A percentile compares a stretch with the other conserved stretches of the same genome.
These are phyloP conservation scores for Brachionus koreanus DNA, from an alignment of 1,140 invertebrate genomes.

Conservation along the genomic window DNA sequence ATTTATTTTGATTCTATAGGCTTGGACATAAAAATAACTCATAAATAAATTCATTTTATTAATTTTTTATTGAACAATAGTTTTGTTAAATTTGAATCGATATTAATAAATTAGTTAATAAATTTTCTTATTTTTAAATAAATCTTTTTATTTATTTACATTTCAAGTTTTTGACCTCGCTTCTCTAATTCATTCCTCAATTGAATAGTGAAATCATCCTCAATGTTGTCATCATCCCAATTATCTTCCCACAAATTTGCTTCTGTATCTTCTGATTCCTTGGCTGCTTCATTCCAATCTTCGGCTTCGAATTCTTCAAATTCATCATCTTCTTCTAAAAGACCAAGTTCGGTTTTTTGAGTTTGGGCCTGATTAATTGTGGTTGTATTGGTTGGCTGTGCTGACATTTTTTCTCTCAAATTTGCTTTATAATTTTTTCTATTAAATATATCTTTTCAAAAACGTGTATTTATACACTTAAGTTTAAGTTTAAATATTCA, in stretches of 20 bases:
- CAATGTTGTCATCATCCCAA: constrained; percentile 44
- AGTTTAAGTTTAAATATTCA: not conserved
- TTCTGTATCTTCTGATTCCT: constrained; percentile 27
- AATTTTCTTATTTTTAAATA: not conserved
- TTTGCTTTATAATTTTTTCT: constrained; percentile 17
- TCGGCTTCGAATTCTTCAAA: constrained; percentile 43
- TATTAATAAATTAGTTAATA: not conserved
- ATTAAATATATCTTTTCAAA: not conserved
- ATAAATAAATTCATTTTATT: not conserved
- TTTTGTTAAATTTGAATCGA: not conserved
- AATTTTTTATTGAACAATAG: not conserved
- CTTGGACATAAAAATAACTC: not conserved
- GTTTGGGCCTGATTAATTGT: not conserved
- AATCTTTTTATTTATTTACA: constrained; percentile 9
- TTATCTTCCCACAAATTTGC: constrained; percentile 42
- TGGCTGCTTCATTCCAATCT: constrained; percentile 36
- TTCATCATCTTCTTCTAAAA: constrained; percentile 44
- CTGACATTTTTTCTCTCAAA: constrained; percentile 18
- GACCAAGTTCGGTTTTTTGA: constrained; percentile 24
- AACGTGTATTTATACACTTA: constrained; percentile 20
- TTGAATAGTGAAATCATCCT: constrained; percentile 39
- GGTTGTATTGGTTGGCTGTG: not conserved
- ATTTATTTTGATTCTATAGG: constrained; percentile 27
- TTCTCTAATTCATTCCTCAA: constrained; percentile 39
- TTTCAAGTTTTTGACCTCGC: constrained; percentile 43